These are phyloP conservation scores for Alouatta palliata DNA, from an alignment of 2,113 vertebrate genomes.

Conservation along the genomic window DNA sequence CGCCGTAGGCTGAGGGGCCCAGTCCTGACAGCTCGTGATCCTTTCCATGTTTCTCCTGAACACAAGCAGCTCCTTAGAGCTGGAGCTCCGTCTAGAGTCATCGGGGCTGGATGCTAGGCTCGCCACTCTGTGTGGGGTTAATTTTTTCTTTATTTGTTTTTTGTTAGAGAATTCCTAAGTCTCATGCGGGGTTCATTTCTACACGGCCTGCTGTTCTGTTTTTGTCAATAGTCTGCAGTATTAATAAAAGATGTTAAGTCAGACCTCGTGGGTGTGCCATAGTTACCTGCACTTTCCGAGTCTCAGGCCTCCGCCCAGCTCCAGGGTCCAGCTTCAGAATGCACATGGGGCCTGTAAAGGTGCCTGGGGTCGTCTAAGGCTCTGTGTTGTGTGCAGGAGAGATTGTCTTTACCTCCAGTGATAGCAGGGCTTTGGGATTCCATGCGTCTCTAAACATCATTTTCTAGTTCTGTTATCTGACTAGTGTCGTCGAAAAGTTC, in stretches of 20 bases:
- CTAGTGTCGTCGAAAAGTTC: background rate
- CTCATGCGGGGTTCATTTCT: too few relatives aligned
- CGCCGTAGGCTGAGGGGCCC: fast-evolving
- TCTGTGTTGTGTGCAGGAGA: background rate
- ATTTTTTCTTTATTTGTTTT: too few relatives aligned
- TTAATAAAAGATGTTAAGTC: background rate
- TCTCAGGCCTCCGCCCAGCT: background rate
- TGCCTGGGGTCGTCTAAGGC: fast-evolving
- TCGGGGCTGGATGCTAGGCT: fast-evolving
- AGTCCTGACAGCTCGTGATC: background rate
- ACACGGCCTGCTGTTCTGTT: fast-evolving
- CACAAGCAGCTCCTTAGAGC: background rate
- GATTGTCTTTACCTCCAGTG: background rate
- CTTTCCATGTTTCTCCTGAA: background rate
- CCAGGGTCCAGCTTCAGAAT: fast-evolving
- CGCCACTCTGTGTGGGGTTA: too few relatives aligned
- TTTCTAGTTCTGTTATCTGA: background rate
- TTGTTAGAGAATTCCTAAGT: too few relatives aligned
- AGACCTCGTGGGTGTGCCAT: fast-evolving
- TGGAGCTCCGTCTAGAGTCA: fast-evolving
- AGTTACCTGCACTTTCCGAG: fast-evolving
- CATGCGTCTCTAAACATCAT: fast-evolving
- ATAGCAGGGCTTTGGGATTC: background rate
- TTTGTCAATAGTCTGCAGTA: background rate
- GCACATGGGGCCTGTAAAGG: fast-evolving